A percentile compares a stretch with the other conserved stretches of the same genome.
phyloP scores from a whole-genome alignment of 2,113 vertebrate genomes.

The Struthio camelus region DNA sequence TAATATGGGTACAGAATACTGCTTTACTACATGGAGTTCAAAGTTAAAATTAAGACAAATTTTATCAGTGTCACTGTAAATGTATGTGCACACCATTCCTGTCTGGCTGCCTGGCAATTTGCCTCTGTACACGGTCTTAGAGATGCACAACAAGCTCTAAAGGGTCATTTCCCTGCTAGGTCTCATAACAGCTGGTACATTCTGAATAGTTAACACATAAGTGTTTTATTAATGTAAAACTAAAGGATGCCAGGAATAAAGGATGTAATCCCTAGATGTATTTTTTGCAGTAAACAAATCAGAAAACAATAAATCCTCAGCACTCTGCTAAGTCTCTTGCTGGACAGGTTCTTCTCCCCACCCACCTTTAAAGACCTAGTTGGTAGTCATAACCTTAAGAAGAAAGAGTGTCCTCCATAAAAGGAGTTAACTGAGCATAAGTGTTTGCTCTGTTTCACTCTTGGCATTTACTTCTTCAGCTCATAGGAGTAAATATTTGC shows the following conservation, averaged over 20 bases:
- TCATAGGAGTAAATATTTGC: slow-evolving; percentile 15
- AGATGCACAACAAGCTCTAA: neutral
- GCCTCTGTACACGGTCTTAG: neutral
- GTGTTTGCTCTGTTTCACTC: neutral
- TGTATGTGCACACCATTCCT: neutral
- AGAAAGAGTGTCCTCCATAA: neutral
- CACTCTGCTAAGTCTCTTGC: neutral
- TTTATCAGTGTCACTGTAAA: neutral
- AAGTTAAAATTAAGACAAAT: neutral
- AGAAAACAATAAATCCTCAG: neutral
- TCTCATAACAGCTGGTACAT: slow-evolving; percentile 33
- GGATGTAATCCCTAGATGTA: neutral
- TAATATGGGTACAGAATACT: neutral
- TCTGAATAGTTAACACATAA: neutral
- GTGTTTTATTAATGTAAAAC: slow-evolving; percentile 4
- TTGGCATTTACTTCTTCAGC: neutral
- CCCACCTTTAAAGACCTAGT: neutral
- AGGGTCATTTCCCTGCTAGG: neutral
- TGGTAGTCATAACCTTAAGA: neutral
- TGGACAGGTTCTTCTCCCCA: neutral
- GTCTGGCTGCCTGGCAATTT: neutral
- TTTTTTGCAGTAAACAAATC: neutral
- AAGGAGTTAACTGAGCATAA: neutral
- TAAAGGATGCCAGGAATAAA: slow-evolving; percentile 6
- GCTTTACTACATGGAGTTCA: neutral